Percentiles rank a stretch among this genome's conserved stretches.
Conservation (phyloP, 1,140 invertebrate species). For the Anastatus disparis region DNA sequence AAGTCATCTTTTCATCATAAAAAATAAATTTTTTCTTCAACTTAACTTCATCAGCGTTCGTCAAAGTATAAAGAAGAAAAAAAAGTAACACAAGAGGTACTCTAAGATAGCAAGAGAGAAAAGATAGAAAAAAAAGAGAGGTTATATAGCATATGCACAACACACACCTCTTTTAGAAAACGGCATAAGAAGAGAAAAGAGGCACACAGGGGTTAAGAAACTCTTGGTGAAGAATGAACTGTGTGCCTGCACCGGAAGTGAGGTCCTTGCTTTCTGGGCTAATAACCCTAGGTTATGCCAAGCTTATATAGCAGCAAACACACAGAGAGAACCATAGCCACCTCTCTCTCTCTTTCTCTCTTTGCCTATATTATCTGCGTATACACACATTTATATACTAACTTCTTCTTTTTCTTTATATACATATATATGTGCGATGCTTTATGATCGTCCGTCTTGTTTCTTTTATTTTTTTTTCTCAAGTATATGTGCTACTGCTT, state of each 20-base stretch:
- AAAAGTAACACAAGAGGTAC: too few relatives aligned
- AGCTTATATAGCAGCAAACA: conserved; percentile 23
- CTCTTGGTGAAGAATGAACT: conserved; percentile 58
- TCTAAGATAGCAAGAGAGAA: too few relatives aligned
- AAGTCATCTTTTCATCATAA: too few relatives aligned
- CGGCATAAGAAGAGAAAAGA: not conserved
- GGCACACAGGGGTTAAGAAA: conserved; percentile 64
- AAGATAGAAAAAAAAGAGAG: too few relatives aligned
- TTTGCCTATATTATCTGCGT: conserved; percentile 1
- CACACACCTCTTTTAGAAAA: too few relatives aligned
- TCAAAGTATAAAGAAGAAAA: too few relatives aligned
- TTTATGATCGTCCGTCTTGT: conserved; percentile 20
- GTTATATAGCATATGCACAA: too few relatives aligned
- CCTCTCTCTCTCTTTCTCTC: not conserved
- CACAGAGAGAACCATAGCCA: too few relatives aligned
- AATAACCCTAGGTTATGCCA: conserved; percentile 67
- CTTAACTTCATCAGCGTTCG: too few relatives aligned
- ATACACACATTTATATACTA: not conserved
- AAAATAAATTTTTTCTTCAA: too few relatives aligned
- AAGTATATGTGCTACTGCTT: not conserved
- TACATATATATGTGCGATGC: too few relatives aligned
- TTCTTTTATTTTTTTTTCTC: too few relatives aligned
- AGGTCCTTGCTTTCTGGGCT: conserved; percentile 68
- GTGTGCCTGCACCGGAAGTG: conserved; percentile 66
- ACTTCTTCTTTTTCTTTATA: not conserved